These are phyloP conservation scores for Syngnathus rostellatus DNA, from an alignment of 2,797 vertebrate species.

Conservation along the genomic window DNA sequence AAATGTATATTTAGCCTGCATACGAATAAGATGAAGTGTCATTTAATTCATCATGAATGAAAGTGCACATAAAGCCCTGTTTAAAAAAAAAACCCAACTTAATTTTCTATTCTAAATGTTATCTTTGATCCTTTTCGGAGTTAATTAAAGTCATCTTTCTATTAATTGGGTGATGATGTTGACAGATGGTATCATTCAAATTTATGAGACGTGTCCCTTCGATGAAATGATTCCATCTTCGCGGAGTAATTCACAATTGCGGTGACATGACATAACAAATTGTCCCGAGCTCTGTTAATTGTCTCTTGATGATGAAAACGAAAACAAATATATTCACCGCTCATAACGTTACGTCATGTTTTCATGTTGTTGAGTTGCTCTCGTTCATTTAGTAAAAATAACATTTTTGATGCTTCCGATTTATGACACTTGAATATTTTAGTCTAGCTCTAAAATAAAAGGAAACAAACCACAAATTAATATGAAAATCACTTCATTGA, in stretches of 20 bases:
- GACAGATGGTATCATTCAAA: slow-evolving; percentile 26
- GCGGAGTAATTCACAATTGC: neutral
- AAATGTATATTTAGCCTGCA: neutral
- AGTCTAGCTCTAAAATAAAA: too few species aligned
- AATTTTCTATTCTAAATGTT: slow-evolving; percentile 14
- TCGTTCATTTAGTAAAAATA: neutral
- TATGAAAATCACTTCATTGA: too few species aligned
- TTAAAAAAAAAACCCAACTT: slow-evolving; percentile 19
- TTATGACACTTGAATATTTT: too few species aligned
- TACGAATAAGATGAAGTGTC: slow-evolving; percentile 29
- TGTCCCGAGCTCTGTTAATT: neutral
- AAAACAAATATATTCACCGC: too few species aligned
- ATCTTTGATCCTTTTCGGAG: slow-evolving; percentile 10
- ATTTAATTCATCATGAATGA: slow-evolving; percentile 28
- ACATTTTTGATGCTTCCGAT: too few species aligned
- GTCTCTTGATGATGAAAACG: neutral
- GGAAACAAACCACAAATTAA: too few species aligned
- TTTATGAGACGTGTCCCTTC: slow-evolving; percentile 16
- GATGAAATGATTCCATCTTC: slow-evolving; percentile 1
- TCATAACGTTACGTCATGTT: too few species aligned
- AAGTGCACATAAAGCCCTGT: slow-evolving; percentile 24
- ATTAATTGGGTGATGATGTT: slow-evolving; percentile 19
- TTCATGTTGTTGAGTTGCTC: neutral
- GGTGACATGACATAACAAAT: neutral
- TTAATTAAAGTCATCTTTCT: slow-evolving; percentile 39